Conservation (phyloP, 1,140 invertebrate species). For the Aethina tumida region DNA sequence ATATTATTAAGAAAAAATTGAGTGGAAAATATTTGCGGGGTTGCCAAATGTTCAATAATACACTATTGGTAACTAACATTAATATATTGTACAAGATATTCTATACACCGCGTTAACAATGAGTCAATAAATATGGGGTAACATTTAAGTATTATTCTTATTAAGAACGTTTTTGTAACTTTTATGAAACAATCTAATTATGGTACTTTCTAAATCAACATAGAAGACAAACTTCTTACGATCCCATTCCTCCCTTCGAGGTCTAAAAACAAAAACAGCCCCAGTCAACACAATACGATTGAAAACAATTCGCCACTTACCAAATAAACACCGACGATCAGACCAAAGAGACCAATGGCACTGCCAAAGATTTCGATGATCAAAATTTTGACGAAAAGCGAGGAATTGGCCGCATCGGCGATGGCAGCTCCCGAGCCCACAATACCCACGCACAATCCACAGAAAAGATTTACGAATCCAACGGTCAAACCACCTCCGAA, state of each 20-base stretch:
- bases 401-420: constrained; percentile 78
- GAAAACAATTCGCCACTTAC: constrained; percentile 16
- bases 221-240: no score
- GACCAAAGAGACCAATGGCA: constrained; percentile 85
- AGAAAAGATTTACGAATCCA: constrained; percentile 77
- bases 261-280: constrained; percentile 21
- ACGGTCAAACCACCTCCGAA: constrained; percentile 80
- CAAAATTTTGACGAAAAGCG: constrained; percentile 85
- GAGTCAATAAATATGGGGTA: no score
- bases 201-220: no score
- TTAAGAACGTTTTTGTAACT: no score
- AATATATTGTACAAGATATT: no score
- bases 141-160: no score
- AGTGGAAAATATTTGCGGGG: no score
- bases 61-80: no score
- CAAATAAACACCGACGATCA: constrained; percentile 84
- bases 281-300: not conserved
- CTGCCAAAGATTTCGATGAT: constrained; percentile 91
- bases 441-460: constrained; percentile 79
- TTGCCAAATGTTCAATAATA: no score
- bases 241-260: constrained; percentile 23
- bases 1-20: no score
- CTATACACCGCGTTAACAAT: no score
- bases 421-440: constrained; percentile 83
- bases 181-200: no score